Conservation (phyloP, 2,797 vertebrate genomes). For the Arnoldichthys spilopterus region DNA sequence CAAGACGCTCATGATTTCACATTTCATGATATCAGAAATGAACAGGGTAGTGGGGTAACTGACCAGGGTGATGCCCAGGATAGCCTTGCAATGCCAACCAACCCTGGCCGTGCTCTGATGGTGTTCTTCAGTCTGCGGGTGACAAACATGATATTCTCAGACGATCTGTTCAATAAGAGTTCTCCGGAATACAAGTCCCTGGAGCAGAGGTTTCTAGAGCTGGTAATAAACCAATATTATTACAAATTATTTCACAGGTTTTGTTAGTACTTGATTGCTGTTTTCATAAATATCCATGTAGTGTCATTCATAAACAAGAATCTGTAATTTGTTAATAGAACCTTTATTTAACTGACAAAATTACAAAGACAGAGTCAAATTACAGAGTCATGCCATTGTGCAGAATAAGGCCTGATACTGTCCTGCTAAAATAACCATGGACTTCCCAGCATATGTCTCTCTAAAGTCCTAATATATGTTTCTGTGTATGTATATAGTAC, state of each 20-base stretch:
- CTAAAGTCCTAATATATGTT: too few relatives aligned
- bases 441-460: too few relatives aligned
- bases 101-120: slow-evolving; percentile 78
- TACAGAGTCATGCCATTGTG: too few relatives aligned
- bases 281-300: background rate
- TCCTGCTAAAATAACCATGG: too few relatives aligned
- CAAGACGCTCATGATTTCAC: slow-evolving; percentile 59
- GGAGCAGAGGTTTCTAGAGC: slow-evolving; percentile 89
- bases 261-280: slow-evolving; percentile 1
- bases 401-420: too few relatives aligned
- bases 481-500: too few relatives aligned
- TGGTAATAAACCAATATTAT: slow-evolving; percentile 75
- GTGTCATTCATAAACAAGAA: too few relatives aligned
- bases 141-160: slow-evolving; percentile 96
- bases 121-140: slow-evolving; percentile 97
- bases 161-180: slow-evolving; percentile 95
- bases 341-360: too few relatives aligned
- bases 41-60: slow-evolving; percentile 78
- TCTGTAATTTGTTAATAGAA: too few relatives aligned
- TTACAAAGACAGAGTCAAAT: too few relatives aligned
- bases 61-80: slow-evolving; percentile 79
- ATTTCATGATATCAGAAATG: slow-evolving; percentile 64
- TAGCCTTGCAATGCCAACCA: slow-evolving; percentile 72
- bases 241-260: background rate
- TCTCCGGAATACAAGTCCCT: slow-evolving; percentile 92